phyloP scores from a whole-genome alignment of 2,797 vertebrate species.

The Schizopygopsis malacanthus region DNA sequence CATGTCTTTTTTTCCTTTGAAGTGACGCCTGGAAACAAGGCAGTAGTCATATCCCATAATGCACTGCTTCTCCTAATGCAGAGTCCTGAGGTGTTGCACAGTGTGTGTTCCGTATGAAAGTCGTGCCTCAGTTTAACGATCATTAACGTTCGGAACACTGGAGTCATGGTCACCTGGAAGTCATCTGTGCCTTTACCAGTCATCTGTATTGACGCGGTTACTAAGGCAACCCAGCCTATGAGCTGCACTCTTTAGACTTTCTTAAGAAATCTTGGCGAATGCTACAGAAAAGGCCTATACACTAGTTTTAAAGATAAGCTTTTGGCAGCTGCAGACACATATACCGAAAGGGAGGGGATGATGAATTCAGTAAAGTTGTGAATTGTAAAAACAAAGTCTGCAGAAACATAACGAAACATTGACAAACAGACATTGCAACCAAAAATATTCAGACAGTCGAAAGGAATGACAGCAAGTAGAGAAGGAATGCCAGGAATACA shows the following conservation, averaged over 20 bases:
- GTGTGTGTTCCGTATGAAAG: conserved; percentile 35
- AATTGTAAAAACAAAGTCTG: conserved; percentile 23
- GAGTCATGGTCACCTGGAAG: conserved; percentile 68
- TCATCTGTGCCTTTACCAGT: conserved; percentile 68
- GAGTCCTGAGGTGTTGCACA: conserved; percentile 39
- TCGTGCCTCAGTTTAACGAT: conserved; percentile 42
- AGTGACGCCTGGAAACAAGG: conserved; percentile 9
- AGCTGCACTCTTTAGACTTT: conserved; percentile 19
- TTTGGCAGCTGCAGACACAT: conserved; percentile 4
- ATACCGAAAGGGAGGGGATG: conserved; percentile 2
- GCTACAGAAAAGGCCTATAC: conserved; percentile 22
- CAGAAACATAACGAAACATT: conserved; percentile 35
- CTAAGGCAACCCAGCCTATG: conserved; percentile 66
- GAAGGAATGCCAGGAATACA: conserved; percentile 39
- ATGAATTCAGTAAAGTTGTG: conserved; percentile 16
- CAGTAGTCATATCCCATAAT: conserved; percentile 33
- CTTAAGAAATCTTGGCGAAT: conserved; percentile 13
- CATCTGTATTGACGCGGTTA: conserved; percentile 58
- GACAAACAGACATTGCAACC: conserved; percentile 13
- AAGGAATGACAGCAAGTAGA: conserved; percentile 29
- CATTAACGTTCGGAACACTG: conserved; percentile 61
- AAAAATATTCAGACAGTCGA: conserved; percentile 7
- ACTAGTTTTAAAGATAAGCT: conserved; percentile 12
- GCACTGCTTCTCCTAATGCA: conserved; percentile 36
- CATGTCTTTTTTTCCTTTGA: conserved; percentile 23